Evolutionary conservation across 2,888 invertebrate genomes (phyloP), one percentile per base, ranked within the genome.

Genomic region (Limnephilus marmoratus): DNA sequence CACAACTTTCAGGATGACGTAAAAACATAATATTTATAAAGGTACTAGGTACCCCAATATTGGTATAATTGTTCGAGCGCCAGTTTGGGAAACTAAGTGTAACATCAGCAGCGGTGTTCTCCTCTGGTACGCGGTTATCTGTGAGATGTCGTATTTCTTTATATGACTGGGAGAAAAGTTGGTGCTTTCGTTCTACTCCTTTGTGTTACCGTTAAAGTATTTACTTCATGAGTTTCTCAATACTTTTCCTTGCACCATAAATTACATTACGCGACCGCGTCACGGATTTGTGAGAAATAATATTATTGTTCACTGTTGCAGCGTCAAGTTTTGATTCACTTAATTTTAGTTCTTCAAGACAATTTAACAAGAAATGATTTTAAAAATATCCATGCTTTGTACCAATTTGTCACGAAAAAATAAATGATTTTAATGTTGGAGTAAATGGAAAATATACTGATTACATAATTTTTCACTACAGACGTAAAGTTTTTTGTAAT

Each of bases 121-220:
- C 29, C 68, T 88, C n/a, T 18, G 11, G 34, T 15, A 88, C 68
- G 29, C 80, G 88, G 88, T 45, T 88, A 68, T 88, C 68, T 88
- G 18, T 18, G 34, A 24, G 81, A 81, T n/a, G 90, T 90, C 90
- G 45, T 90, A 41, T 90, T 90, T 90, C 90, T 81, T 90, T 90
- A 90, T 90, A 81, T 90, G 45, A 81, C 90, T 15, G 68, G 68
- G 18, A 53, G 86, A 31, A 88, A 88, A 31, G 80, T 88, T 80
- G 88, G 37, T 53, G 29, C 53, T 88, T 88, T 37, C 37, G 5
- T 88, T 80, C 31, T 88, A 80, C 31, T 41, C 80, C 88, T 88
- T 86, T 86, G 88, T 88, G 80, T 88, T 80, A 18, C 29, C 68
- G 29, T 29, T 80, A 80, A 34, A 68, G 31, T 34, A 53, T 86